Base-by-base conservation (phyloP, 2,113 vertebrate species). In the Acanthisitta chloris region DNA sequence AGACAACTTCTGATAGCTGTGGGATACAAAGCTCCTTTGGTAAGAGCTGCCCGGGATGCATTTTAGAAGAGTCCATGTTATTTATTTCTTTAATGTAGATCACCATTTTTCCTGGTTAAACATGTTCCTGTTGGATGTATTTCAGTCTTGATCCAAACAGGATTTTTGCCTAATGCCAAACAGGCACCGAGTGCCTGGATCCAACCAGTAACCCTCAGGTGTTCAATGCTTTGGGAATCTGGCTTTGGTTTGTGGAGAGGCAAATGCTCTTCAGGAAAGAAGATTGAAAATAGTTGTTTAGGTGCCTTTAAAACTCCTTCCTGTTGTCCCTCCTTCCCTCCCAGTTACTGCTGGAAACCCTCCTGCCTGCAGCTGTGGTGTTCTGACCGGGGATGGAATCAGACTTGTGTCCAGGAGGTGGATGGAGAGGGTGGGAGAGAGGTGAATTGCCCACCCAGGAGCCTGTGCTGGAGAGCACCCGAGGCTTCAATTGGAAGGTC, bases 341-440 rank as follows among this genome's bases (percentile, higher is more conserved):
- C 26, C 55, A 9, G 46, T 6, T 45, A 23, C 17, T 70, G 43
- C 17, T 61, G 70, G 76, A 70, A 71, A 38, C 46, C 11, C 8
- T 79, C 26, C 18, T 1, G 5, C 15, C 51, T 49, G 36, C 49
- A 34, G 61, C 42, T 72, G 2, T 1, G 7, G 15, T 0, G 0
- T 55, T 81, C 66, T 28, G 38, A 20, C 1, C 2, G 38, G 5
- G 7, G 14, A 3, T 52, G 64, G 1, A 2, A 3, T 25, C 18
- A 59, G 34, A 25, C 31, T 45, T 29, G 28, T 11, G 20, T 26
- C 23, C 7, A 31, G 62, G 33, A 65, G 29, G 34, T 31, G 4
- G 12, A 17, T 54, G 52, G 23, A 46, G 17, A 40, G 34, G 49
- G 28, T 65, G 59, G 55, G 67, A 61, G 14, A 17, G 78, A 64